Evolutionary conservation across 2,113 vertebrate species (phyloP), one percentile per base, ranked within the genome.

Genomic region (Onychostoma macrolepis): DNA sequence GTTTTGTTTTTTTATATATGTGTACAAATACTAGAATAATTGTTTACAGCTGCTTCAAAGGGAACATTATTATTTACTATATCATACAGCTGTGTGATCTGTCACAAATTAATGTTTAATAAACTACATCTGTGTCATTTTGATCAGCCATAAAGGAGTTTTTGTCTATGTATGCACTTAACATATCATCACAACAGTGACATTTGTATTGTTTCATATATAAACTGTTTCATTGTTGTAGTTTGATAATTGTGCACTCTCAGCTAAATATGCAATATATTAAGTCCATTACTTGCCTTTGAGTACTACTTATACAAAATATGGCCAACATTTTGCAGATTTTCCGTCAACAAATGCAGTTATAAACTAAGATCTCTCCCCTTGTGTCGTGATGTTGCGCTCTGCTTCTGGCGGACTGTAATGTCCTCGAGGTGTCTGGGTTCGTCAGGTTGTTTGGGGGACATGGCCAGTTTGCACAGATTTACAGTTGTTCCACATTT

Each of bases 11-110:
- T 38, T 58, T 81, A 8, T 80, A 38, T 4, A 61, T 58, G 76
- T 79, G n/a, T n/a, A 7, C 21, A 12, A 24, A 8, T 77, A 58
- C 77, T 58, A n/a, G n/a, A 50, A 17, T 63, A 15, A 63, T 63
- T 26, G 56, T 81, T 81, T 81, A 65, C 79, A 65, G 79, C 24
- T 43, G 56, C 24, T 81, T 38, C 13, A 81, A 65, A 26, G 56
- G 56, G 56, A 81, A 63, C 7, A 7, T 9, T 12, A 58, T 58
- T 21, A 6, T 50, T 50, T 71, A 43, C 36, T 38, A 15, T 45
- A 6, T 48, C 75, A 45, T 77, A 9, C 12, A 28, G 45, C 45
- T 77, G 75, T 50, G 3, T 48, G 74, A 50, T 78, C 45, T 30
- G 45, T 78, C 45, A 78, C 26, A 30, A 53, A 48, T 53, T 2